A percentile compares a stretch with the other conserved stretches of the same genome.
Conservation (phyloP, 1,140 invertebrate species). For the Sminthurides bifidus region DNA sequence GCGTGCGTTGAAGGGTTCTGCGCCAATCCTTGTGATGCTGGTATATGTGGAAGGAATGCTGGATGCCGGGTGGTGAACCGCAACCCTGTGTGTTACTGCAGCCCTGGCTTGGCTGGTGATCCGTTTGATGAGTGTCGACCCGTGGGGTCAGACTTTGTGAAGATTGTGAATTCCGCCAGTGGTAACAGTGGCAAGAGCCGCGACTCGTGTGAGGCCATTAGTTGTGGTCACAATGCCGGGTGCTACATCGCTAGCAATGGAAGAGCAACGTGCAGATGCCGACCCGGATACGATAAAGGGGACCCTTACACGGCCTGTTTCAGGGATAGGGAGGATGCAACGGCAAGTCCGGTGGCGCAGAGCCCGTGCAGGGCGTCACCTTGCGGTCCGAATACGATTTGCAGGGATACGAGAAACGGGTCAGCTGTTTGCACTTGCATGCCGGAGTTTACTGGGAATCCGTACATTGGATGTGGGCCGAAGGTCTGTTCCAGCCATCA, state of each 20-base stretch:
- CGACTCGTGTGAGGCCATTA: neutral
- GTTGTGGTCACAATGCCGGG: neutral
- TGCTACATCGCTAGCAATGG: neutral
- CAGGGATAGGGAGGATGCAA: neutral
- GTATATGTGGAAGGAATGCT: slow-evolving; percentile 4
- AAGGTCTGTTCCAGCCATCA: neutral
- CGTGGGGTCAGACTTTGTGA: neutral
- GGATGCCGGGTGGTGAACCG: slow-evolving; percentile 1
- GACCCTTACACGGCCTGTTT: slow-evolving; percentile 1
- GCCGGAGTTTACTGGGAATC: neutral
- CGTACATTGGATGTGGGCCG: neutral
- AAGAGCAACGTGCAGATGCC: neutral
- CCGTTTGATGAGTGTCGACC: neutral
- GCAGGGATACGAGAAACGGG: neutral
- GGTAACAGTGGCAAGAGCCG: no score
- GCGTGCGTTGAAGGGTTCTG: slow-evolving; percentile 1
- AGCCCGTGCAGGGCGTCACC: neutral
- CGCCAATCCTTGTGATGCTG: slow-evolving; percentile 4
- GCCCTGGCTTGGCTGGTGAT: neutral
- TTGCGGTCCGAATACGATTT: slow-evolving; percentile 1
- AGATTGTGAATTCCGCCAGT: neutral
- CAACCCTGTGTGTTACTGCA: neutral
- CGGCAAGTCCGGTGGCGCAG: no score
- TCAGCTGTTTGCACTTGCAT: neutral
- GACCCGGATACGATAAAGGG: neutral